A percentile compares a stretch with the other conserved stretches of the same genome.
These are phyloP conservation scores for Salpingus planirostris DNA, from an alignment of 2,888 invertebrate genomes.

Conservation along the genomic window DNA sequence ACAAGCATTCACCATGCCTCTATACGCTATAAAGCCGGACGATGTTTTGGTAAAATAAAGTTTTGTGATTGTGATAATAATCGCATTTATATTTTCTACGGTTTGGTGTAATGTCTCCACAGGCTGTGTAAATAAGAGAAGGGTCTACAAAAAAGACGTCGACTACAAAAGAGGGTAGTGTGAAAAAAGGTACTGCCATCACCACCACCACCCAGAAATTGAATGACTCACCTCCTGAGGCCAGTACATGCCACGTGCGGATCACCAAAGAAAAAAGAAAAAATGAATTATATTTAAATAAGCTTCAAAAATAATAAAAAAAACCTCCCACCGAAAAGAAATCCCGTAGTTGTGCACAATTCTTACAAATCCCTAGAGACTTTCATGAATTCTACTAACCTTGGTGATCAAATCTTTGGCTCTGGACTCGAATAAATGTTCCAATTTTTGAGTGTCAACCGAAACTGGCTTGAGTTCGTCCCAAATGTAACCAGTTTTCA, in stretches of 20 bases:
- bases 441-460: slow-evolving; percentile 86
- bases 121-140: too few relatives aligned
- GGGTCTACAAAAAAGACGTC: too few relatives aligned
- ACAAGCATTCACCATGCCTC: slow-evolving; percentile 10
- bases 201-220: slow-evolving; percentile 33
- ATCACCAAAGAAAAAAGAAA: slow-evolving; percentile 37
- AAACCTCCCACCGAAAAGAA: slow-evolving; percentile 11
- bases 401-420: slow-evolving; percentile 92
- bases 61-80: too few relatives aligned
- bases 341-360: neutral
- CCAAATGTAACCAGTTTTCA: slow-evolving; percentile 71
- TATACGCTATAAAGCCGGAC: too few relatives aligned
- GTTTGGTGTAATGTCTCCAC: too few relatives aligned
- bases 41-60: too few relatives aligned
- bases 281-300: too few relatives aligned
- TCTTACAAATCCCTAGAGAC: neutral
- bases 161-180: too few relatives aligned
- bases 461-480: slow-evolving; percentile 76
- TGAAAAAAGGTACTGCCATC: slow-evolving; percentile 3
- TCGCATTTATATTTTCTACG: too few relatives aligned
- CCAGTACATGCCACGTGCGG: slow-evolving; percentile 38
- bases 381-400: slow-evolving; percentile 47
- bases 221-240: slow-evolving; percentile 41
- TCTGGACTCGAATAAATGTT: slow-evolving; percentile 93
- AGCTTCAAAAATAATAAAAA: slow-evolving; percentile 17